Conservation (phyloP, 1,140 invertebrate genomes). For the Eumaeus atala region DNA sequence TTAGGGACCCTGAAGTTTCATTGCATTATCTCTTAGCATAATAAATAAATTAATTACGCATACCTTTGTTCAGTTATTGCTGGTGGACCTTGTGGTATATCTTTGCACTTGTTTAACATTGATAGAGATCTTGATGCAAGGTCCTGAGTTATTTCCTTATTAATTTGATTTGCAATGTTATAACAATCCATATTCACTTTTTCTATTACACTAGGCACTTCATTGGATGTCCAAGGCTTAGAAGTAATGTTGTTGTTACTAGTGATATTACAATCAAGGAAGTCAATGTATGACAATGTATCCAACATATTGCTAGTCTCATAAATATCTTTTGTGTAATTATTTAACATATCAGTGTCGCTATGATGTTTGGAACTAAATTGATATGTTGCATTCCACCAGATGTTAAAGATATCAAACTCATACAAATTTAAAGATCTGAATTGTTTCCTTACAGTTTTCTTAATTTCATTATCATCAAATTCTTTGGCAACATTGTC, state of each 20-base stretch:
- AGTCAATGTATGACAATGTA: constrained; percentile 48
- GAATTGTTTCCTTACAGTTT: constrained; percentile 27
- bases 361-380: constrained; percentile 21
- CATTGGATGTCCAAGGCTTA: constrained; percentile 40
- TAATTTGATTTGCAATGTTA: constrained; percentile 32
- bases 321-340: constrained; percentile 26
- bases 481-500: constrained; percentile 16
- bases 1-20: too few species aligned
- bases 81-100: constrained; percentile 29
- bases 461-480: constrained; percentile 21
- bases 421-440: constrained; percentile 23
- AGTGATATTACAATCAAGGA: constrained; percentile 27
- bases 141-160: constrained; percentile 36
- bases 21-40: neutral
- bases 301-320: constrained; percentile 41
- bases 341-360: constrained; percentile 18
- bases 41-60: too few species aligned
- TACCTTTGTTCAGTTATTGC: constrained; percentile 42
- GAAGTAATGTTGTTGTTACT: constrained; percentile 28
- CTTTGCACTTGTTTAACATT: neutral
- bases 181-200: constrained; percentile 44
- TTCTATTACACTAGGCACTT: constrained; percentile 53
- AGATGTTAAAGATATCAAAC: constrained; percentile 40
- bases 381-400: constrained; percentile 46
- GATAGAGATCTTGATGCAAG: constrained; percentile 32